Evolutionary conservation across 2,797 vertebrate species (phyloP).

Genomic region (Erpetoichthys calabaricus): DNA sequence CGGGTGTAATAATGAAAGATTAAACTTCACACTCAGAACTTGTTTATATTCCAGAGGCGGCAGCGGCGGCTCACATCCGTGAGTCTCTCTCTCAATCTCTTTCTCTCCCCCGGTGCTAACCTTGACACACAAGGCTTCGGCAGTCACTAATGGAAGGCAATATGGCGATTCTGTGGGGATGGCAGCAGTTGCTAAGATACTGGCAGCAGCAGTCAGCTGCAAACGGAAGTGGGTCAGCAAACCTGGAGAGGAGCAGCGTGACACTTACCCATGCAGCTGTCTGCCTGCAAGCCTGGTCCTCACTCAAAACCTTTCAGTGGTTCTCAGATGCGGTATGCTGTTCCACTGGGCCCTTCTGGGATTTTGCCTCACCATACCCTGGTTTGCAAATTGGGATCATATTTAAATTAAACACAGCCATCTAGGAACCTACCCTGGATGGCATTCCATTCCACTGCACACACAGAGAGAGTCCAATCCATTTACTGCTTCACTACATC

Average conservation of each 20-base stretch:
- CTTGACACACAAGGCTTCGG: conserved; percentile 54
- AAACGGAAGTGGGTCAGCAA: conserved; percentile 86
- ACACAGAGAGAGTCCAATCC: too few species aligned
- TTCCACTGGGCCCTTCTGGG: too few species aligned
- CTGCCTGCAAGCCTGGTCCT: conserved; percentile 18
- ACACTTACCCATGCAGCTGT: conserved; percentile 74
- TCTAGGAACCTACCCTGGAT: too few species aligned
- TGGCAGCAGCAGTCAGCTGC: conserved; percentile 71
- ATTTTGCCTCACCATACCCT: too few species aligned
- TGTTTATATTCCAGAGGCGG: too few species aligned
- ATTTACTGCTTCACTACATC: too few species aligned
- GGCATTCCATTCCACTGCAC: too few species aligned
- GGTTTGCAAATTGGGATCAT: too few species aligned
- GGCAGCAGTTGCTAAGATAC: conserved; percentile 99
- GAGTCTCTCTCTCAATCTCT: neutral
- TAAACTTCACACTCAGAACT: too few species aligned
- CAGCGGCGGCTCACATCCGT: neutral
- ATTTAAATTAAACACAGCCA: too few species aligned
- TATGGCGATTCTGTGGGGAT: conserved; percentile 70
- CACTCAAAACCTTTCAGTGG: conserved; percentile 11
- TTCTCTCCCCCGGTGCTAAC: conserved; percentile 29
- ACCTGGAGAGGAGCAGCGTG: conserved; percentile 87
- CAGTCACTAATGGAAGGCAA: conserved; percentile 56
- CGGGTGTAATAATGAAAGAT: too few species aligned
- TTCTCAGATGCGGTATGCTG: neutral